Conservation (phyloP, 2,113 vertebrate genomes). For the Mionectes macconnelli region DNA sequence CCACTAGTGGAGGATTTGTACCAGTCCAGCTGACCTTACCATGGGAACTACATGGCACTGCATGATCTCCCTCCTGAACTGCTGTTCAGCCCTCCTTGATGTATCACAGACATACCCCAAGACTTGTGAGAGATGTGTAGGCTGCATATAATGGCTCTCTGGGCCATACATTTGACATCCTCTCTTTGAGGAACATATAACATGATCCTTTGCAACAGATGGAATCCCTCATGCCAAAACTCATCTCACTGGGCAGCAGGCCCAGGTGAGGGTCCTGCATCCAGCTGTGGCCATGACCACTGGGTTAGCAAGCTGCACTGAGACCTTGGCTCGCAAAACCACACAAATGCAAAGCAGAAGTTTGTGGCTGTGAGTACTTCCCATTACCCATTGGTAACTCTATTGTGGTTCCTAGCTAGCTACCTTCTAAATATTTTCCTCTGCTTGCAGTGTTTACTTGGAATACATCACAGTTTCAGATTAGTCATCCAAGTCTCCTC, state of each 20-base stretch:
- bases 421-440: constrained; percentile 20
- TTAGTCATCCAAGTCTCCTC: neutral
- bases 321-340: neutral
- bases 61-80: neutral
- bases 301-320: neutral
- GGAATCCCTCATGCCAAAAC: neutral
- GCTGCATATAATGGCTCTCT: neutral
- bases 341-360: neutral
- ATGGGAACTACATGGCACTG: rapidly evolving
- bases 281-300: neutral
- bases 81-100: neutral
- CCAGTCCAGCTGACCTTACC: neutral
- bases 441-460: neutral
- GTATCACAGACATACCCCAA: neutral
- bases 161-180: neutral
- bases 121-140: neutral
- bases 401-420: neutral
- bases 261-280: neutral
- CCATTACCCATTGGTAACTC: neutral
- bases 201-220: neutral
- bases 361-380: neutral
- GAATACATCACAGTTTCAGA: neutral
- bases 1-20: neutral
- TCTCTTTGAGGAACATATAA: neutral
- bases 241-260: neutral